A percentile compares a stretch with the other conserved stretches of the same genome.
phyloP scores from a whole-genome alignment of 1,140 invertebrate genomes.

The Limonius californicus region DNA sequence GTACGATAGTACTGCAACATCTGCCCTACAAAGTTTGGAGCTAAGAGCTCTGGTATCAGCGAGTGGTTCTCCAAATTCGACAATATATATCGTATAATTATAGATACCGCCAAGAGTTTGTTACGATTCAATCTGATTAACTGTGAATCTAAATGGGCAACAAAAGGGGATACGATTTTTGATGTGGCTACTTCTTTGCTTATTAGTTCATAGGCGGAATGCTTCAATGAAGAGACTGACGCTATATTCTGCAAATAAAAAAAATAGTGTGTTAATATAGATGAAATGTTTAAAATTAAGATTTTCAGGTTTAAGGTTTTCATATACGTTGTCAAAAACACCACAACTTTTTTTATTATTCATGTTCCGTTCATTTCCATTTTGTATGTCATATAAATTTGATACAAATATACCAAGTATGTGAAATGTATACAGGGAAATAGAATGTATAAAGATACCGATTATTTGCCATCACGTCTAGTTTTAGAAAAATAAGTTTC shows the following conservation, averaged over 20 bases:
- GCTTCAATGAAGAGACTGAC: constrained; percentile 53
- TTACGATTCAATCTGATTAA: constrained; percentile 58
- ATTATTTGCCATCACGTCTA: too few relatives aligned
- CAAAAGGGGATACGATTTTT: constrained; percentile 51
- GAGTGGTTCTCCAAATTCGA: constrained; percentile 27
- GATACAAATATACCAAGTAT: too few relatives aligned
- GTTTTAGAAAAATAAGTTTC: too few relatives aligned
- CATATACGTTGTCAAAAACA: too few relatives aligned
- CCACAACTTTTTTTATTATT: too few relatives aligned
- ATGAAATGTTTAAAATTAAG: too few relatives aligned
- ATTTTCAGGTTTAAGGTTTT: too few relatives aligned
- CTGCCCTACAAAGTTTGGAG: constrained; percentile 42
- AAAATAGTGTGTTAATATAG: too few relatives aligned
- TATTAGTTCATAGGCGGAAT: constrained; percentile 60
- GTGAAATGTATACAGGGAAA: too few relatives aligned
- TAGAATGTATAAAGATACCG: too few relatives aligned
- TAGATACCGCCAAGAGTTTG: constrained; percentile 52
- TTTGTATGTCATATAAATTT: too few relatives aligned
- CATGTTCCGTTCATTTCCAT: too few relatives aligned
- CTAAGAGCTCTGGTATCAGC: constrained; percentile 36
- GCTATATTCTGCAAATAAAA: constrained; percentile 53
- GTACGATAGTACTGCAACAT: constrained; percentile 53
- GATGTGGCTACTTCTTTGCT: constrained; percentile 50
- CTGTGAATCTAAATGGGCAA: constrained; percentile 54
- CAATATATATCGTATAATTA: constrained; percentile 34